Percentiles rank a stretch among this genome's conserved stretches.
Conservation (phyloP, 2,888 invertebrate species). For the Diloba caeruleocephala region DNA sequence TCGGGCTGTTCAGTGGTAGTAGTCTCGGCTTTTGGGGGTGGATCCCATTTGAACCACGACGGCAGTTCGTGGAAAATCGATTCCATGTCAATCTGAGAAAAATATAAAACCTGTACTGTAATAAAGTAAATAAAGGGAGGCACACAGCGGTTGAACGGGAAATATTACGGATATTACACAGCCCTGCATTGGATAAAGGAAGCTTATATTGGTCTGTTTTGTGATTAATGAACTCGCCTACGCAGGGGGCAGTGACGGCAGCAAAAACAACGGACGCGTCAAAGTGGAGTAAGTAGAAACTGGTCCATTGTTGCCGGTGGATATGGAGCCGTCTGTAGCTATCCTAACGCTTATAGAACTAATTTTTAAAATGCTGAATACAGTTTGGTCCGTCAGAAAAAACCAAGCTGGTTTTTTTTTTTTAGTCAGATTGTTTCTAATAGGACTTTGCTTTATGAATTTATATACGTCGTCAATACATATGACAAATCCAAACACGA, state of each 20-base stretch:
- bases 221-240: constrained; percentile 84
- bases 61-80: constrained; percentile 79
- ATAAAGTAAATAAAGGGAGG: constrained; percentile 37
- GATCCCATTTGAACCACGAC: constrained; percentile 86
- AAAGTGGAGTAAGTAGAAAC: constrained; percentile 74
- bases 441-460: constrained; percentile 13
- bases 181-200: constrained; percentile 69
- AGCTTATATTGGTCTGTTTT: constrained; percentile 78
- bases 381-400: constrained; percentile 15
- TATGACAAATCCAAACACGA: not conserved
- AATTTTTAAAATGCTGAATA: constrained; percentile 49
- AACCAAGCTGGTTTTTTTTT: no score
- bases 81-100: constrained; percentile 81
- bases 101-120: no score
- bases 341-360: constrained; percentile 52
- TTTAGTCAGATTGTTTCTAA: constrained; percentile 10
- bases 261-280: constrained; percentile 80
- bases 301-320: constrained; percentile 70
- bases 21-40: constrained; percentile 77
- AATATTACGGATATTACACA: constrained; percentile 55
- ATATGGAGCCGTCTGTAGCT: constrained; percentile 60
- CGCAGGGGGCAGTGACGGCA: constrained; percentile 65
- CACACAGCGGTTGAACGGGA: constrained; percentile 44
- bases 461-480: no score
- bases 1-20: constrained; percentile 81